These are phyloP conservation scores for Fissipunctia ypsillon DNA, from an alignment of 2,888 invertebrate species.

Conservation along the genomic window DNA sequence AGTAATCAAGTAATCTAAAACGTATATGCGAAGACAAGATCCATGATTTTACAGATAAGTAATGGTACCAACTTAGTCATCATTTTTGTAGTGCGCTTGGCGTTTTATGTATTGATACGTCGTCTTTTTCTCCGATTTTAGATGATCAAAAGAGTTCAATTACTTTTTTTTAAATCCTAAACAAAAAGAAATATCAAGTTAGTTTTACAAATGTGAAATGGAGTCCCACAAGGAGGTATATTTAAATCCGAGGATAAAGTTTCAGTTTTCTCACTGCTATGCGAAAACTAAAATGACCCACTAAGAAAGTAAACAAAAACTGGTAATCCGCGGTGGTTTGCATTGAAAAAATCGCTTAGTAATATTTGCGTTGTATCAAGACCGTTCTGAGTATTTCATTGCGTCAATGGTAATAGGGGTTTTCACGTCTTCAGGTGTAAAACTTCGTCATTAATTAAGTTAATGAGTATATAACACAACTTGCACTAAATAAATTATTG, in stretches of 20 bases:
- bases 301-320: constrained; percentile 37
- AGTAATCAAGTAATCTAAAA: background rate
- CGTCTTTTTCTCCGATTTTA: background rate
- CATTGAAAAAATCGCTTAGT: constrained; percentile 19
- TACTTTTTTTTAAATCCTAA: too few species aligned
- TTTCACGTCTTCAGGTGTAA: constrained; percentile 23
- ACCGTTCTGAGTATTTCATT: constrained; percentile 6
- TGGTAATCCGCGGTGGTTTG: constrained; percentile 30
- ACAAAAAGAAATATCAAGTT: too few species aligned
- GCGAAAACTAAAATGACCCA: background rate
- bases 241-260: background rate
- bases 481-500: constrained; percentile 9
- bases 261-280: background rate
- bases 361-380: constrained; percentile 19
- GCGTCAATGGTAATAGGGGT: constrained; percentile 33
- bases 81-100: background rate
- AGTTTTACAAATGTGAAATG: too few species aligned
- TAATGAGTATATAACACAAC: background rate
- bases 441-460: constrained; percentile 15
- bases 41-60: background rate
- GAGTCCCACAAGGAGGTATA: background rate
- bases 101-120: too few species aligned
- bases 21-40: background rate
- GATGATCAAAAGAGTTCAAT: background rate
- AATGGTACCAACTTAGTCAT: background rate